A percentile compares a stretch with the other conserved stretches of the same genome.
Evolutionary conservation across 1,140 invertebrate genomes (phyloP).

Genomic region (Lasaia peninsularis): DNA sequence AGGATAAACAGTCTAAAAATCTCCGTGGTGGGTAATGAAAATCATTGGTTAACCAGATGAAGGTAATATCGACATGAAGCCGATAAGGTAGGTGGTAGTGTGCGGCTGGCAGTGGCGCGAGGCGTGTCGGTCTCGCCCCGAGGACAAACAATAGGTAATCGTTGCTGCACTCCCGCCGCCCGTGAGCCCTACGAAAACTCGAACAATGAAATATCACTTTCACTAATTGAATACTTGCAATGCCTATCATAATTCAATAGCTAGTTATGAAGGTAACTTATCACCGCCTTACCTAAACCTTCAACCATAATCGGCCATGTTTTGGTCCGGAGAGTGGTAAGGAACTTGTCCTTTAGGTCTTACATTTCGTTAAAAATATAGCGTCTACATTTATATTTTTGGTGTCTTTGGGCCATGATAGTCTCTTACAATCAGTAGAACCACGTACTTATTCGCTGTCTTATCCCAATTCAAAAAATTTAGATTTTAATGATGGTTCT

Average conservation of each 20-base stretch:
- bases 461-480: no score
- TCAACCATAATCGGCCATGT: no score
- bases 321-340: no score
- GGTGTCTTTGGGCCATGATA: no score
- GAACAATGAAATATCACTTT: constrained; percentile 16
- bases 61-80: constrained; percentile 45
- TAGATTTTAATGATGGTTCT: no score
- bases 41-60: constrained; percentile 59
- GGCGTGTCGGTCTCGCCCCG: constrained; percentile 62
- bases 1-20: no score
- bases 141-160: constrained; percentile 63
- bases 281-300: no score
- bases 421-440: no score
- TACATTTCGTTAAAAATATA: no score
- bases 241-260: constrained; percentile 4
- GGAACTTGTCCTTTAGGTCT: no score
- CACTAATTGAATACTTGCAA: constrained; percentile 21
- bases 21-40: constrained; percentile 52
- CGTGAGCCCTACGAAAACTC: constrained; percentile 12
- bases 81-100: constrained; percentile 66
- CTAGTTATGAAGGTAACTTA: background rate
- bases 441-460: no score
- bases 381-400: no score
- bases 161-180: constrained; percentile 21
- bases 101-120: constrained; percentile 49